Evolutionary conservation across 2,797 vertebrate species (phyloP).

Genomic region (Otolemur crassicaudatus): DNA sequence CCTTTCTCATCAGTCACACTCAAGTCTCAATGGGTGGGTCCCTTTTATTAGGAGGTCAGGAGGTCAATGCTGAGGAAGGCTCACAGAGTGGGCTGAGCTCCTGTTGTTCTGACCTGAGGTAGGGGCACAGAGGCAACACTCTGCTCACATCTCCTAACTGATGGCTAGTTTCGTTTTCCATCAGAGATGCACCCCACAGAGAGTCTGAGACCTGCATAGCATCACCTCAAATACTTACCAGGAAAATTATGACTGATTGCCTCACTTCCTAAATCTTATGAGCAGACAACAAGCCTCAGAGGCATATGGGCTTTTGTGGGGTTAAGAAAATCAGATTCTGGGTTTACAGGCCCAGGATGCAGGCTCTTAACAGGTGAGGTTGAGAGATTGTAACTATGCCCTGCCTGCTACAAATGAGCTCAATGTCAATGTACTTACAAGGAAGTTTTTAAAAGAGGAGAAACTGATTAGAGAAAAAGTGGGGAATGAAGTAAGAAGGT

Average conservation of each 20-base stretch:
- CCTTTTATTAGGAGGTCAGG: neutral
- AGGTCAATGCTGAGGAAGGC: neutral
- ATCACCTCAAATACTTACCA: neutral
- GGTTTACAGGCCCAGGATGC: neutral
- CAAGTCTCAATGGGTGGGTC: rapidly evolving
- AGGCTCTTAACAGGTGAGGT: neutral
- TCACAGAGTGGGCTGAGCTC: neutral
- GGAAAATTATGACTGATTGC: neutral
- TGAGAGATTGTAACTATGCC: neutral
- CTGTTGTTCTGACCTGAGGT: neutral
- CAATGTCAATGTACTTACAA: neutral
- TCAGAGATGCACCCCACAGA: neutral
- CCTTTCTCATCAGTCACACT: neutral
- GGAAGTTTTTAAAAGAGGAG: neutral
- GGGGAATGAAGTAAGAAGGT: neutral
- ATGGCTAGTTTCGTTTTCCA: neutral
- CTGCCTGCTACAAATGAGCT: neutral
- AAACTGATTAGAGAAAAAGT: neutral
- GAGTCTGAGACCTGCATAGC: neutral
- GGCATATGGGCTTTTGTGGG: neutral
- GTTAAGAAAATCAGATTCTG: neutral
- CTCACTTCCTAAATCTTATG: neutral
- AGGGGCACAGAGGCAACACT: neutral
- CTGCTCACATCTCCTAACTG: neutral
- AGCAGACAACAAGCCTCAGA: neutral